A percentile compares a stretch with the other conserved stretches of the same genome.
Conservation (phyloP, 2,113 vertebrate genomes). For the Brachionichthys hirsutus region DNA sequence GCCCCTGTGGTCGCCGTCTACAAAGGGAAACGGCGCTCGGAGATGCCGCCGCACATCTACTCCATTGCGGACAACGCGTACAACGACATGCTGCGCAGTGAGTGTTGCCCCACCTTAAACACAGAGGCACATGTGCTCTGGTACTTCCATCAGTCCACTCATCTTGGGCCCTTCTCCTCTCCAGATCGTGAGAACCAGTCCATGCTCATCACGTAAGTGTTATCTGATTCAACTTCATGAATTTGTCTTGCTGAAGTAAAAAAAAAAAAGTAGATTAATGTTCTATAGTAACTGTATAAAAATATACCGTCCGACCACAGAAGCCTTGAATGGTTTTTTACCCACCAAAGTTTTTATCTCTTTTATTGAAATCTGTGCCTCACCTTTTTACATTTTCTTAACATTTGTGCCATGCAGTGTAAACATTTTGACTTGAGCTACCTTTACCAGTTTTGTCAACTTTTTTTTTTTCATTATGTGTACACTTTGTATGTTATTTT, state of each 20-base stretch:
- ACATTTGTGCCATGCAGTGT: slow-evolving; percentile 25
- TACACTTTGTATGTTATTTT: slow-evolving; percentile 64
- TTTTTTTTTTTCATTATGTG: slow-evolving; percentile 55
- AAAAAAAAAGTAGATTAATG: too few relatives aligned
- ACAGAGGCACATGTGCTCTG: neutral
- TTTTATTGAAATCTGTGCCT: slow-evolving; percentile 15
- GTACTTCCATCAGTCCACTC: neutral
- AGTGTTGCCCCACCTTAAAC: slow-evolving; percentile 48
- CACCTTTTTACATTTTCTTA: slow-evolving; percentile 13
- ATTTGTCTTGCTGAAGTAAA: too few relatives aligned
- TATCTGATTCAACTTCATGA: neutral
- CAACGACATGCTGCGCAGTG: slow-evolving; percentile 94
- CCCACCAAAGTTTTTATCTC: slow-evolving; percentile 3
- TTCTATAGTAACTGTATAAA: slow-evolving; percentile 3
- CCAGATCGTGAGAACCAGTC: slow-evolving; percentile 96
- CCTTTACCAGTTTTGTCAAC: slow-evolving; percentile 39
- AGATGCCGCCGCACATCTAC: slow-evolving; percentile 90
- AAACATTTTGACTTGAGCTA: slow-evolving; percentile 11
- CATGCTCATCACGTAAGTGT: slow-evolving; percentile 96
- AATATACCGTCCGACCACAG: slow-evolving; percentile 4
- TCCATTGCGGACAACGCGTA: slow-evolving; percentile 90
- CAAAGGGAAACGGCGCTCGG: slow-evolving; percentile 88
- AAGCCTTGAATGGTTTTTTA: slow-evolving; percentile 23
- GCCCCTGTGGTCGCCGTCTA: slow-evolving; percentile 85
- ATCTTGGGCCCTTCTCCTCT: slow-evolving; percentile 13